A percentile compares a stretch with the other conserved stretches of the same genome.
phyloP scores from a whole-genome alignment of 2,888 invertebrate genomes.

The Sarcophaga carnaria region DNA sequence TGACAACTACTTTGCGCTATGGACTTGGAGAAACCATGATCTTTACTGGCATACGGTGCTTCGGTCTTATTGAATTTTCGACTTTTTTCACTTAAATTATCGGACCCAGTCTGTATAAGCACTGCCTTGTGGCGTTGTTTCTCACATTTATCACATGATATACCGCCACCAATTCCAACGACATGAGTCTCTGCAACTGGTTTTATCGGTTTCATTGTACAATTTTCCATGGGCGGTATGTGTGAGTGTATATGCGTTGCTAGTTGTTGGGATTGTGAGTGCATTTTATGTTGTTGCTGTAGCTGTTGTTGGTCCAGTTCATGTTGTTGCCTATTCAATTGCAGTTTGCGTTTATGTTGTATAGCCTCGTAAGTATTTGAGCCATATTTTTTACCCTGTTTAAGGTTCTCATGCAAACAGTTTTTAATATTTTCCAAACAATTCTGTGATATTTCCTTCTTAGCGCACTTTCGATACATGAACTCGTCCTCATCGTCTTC shows the following conservation, averaged over 20 bases:
- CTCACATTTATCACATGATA: constrained; percentile 64
- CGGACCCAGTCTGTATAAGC: constrained; percentile 61
- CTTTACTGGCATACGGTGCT: constrained; percentile 53
- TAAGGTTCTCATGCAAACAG: constrained; percentile 62
- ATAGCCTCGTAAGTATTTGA: constrained; percentile 64
- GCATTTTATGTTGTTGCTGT: constrained; percentile 15
- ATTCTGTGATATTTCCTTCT: constrained; percentile 62
- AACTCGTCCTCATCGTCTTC: constrained; percentile 64
- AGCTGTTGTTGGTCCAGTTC: constrained; percentile 38
- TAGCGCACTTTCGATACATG: constrained; percentile 60
- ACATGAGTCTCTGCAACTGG: constrained; percentile 6
- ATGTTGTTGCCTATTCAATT: constrained; percentile 44
- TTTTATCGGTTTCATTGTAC: constrained; percentile 43
- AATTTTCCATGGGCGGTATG: constrained; percentile 47
- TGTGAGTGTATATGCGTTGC: constrained; percentile 14
- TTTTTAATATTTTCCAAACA: constrained; percentile 66
- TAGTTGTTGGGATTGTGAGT: not conserved
- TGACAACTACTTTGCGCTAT: constrained; percentile 65
- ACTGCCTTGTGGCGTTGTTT: constrained; percentile 65
- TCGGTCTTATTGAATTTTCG: constrained; percentile 57
- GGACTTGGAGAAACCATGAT: constrained; percentile 61
- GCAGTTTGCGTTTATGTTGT: constrained; percentile 62
- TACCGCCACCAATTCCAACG: constrained; percentile 2
- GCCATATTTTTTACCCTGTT: constrained; percentile 66
- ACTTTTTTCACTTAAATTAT: constrained; percentile 64